Evolutionary conservation across 2,888 invertebrate species (phyloP), one percentile per base, ranked within the genome.

Genomic region (Acanthoscelides obtectus): DNA sequence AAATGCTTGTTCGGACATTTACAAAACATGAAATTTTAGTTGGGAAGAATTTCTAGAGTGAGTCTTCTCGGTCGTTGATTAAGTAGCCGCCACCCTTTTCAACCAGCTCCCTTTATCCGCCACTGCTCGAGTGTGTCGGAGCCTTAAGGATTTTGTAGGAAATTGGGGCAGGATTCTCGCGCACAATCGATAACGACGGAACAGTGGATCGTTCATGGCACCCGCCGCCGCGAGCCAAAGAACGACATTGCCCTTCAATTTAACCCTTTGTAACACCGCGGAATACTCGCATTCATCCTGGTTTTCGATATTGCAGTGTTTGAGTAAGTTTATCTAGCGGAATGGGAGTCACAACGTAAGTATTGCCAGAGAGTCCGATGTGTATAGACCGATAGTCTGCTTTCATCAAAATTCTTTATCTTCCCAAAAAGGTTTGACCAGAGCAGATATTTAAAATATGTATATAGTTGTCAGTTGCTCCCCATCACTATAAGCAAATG

Each of bases 141-240:
- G 17, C 45, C 45, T 45, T 45, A 45, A 45, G 45, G 45, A 1
- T 45, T 45, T 45, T 45, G 45, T 45, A 12, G 45, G 66, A 71
- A 74, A 74, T 74, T 69, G 67, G 74, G 72, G 70, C 74, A 68
- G 64, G 66, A 69, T 67, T 25, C 66, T 78, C 78, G 82, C 82
- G 81, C 82, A 82, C 75, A 83, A 83, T 83, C 83, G 81, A 83
- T 83, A 83, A 78, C 75, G n/a, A n/a, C n/a, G 45, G 12, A 45
- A 45, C 45, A 12, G 3, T 45, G 45, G 45, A 12, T 17, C 8
- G 45, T 45, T 6, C 45, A 45, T 45, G 45, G 45, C 45, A 45
- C 12, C 12, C 45, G 45, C 25, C 75, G 77, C 75, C 75, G 72
- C 75, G 69, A 64, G 73, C 74, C 70, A 76, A 75, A 78, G 72